Conservation (phyloP, 2,888 invertebrate species). For the Cataglyphis altisquamis region DNA sequence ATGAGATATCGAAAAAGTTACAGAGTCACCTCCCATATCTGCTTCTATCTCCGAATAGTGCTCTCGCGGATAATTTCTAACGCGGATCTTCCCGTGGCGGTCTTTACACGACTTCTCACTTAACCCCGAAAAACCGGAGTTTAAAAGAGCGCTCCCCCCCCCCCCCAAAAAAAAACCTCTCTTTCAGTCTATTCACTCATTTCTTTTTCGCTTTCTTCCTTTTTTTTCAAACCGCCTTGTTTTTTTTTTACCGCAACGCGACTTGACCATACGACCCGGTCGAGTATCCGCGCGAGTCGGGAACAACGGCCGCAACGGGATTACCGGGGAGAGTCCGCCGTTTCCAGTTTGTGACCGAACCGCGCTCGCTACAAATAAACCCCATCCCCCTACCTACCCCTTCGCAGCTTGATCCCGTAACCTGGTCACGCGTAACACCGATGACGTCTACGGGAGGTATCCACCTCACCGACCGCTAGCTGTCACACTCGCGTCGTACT, state of each 20-base stretch:
- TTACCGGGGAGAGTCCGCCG: conserved; percentile 58
- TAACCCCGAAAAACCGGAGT: conserved; percentile 74
- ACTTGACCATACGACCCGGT: conserved; percentile 19
- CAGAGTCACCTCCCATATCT: conserved; percentile 36
- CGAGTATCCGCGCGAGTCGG: conserved; percentile 58
- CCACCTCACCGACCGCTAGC: conserved; percentile 4
- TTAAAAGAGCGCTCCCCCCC: conserved; percentile 64
- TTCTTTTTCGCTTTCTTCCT: conserved; percentile 4
- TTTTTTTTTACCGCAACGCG: conserved; percentile 34
- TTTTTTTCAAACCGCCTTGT: conserved; percentile 28
- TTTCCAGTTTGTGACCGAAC: conserved; percentile 70
- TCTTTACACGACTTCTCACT: conserved; percentile 82
- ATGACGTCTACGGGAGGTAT: conserved; percentile 33
- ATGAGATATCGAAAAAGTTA: conserved; percentile 47
- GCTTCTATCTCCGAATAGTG: conserved; percentile 21
- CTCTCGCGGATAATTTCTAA: conserved; percentile 69
- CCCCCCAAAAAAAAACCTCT: too few species aligned
- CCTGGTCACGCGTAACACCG: conserved; percentile 63
- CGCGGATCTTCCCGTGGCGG: conserved; percentile 63
- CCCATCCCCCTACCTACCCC: background rate
- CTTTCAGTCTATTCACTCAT: background rate
- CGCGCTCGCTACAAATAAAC: conserved; percentile 60
- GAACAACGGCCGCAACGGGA: conserved; percentile 62
- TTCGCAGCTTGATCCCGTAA: conserved; percentile 38
- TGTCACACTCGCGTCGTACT: conserved; percentile 25